Conservation (phyloP, 1,140 invertebrate genomes). For the Aplysia californica region DNA sequence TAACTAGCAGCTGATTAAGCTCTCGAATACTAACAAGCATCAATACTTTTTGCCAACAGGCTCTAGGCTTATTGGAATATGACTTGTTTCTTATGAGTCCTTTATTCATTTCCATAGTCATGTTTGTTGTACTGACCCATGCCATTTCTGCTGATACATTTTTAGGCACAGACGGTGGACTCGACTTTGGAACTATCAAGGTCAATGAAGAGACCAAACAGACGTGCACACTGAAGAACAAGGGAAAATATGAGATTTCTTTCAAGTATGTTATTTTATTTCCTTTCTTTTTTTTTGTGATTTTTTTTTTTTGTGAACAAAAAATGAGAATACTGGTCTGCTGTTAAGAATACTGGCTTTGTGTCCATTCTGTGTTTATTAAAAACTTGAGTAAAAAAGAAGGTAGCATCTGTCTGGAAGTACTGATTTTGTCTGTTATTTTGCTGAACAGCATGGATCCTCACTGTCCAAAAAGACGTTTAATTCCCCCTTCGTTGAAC, state of each 20-base stretch:
- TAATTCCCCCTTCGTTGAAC: too few relatives aligned
- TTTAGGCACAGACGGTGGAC: conserved; percentile 66
- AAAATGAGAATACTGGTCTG: not conserved
- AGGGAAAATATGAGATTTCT: conserved; percentile 68
- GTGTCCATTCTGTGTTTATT: not conserved
- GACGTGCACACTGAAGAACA: conserved; percentile 67
- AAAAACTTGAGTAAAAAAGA: too few relatives aligned
- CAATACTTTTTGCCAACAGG: too few relatives aligned
- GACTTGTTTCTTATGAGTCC: not conserved
- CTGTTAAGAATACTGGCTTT: not conserved
- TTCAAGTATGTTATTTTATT: conserved; percentile 58
- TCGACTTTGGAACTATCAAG: conserved; percentile 66
- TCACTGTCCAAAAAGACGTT: too few relatives aligned
- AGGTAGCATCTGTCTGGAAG: too few relatives aligned
- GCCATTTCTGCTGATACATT: too few relatives aligned
- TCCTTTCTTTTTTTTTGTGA: not conserved
- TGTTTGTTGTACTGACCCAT: too few relatives aligned
- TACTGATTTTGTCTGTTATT: too few relatives aligned
- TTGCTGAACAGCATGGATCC: too few relatives aligned
- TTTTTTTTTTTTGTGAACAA: too few relatives aligned
- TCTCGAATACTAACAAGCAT: too few relatives aligned
- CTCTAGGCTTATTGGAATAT: not conserved
- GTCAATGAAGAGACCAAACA: conserved; percentile 66
- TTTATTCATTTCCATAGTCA: conserved; percentile 23
- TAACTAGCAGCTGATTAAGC: too few relatives aligned